phyloP scores from a whole-genome alignment of 2,113 vertebrate species.

The Propithecus coquereli region DNA sequence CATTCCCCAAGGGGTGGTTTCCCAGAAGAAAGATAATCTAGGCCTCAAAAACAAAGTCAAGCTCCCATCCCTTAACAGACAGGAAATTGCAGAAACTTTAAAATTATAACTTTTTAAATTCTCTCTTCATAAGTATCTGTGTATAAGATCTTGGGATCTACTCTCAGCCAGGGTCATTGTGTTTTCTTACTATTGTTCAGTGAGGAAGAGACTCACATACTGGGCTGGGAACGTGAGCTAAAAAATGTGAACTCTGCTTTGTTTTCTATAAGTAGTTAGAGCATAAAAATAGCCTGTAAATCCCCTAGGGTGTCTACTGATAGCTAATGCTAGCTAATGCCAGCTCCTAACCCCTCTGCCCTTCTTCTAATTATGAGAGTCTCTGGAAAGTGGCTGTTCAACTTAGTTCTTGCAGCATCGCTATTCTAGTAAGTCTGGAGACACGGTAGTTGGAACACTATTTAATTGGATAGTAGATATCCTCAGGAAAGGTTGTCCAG shows the following conservation, averaged over 20 bases:
- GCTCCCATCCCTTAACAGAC: not conserved
- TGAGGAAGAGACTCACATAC: not conserved
- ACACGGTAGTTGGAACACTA: not conserved
- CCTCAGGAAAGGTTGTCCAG: fast-evolving
- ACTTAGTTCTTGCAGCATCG: not conserved
- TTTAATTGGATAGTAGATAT: not conserved
- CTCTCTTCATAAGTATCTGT: not conserved
- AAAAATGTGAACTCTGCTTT: not conserved
- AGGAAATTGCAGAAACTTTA: not conserved
- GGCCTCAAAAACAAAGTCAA: not conserved
- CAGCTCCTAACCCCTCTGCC: not conserved
- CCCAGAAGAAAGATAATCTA: not conserved
- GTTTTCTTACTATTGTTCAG: not conserved
- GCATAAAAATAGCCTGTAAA: not conserved
- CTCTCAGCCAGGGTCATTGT: not conserved
- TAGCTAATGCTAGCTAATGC: not conserved
- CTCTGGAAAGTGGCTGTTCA: not conserved
- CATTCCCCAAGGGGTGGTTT: not conserved
- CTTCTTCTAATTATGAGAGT: not conserved
- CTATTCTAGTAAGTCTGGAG: not conserved
- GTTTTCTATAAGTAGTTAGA: not conserved
- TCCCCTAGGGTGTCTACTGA: not conserved
- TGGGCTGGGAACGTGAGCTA: not conserved
- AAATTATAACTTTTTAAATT: not conserved
- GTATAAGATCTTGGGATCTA: not conserved